Evolutionary conservation across 2,888 invertebrate species (phyloP).

Genomic region (Troides oblongomaculatus): DNA sequence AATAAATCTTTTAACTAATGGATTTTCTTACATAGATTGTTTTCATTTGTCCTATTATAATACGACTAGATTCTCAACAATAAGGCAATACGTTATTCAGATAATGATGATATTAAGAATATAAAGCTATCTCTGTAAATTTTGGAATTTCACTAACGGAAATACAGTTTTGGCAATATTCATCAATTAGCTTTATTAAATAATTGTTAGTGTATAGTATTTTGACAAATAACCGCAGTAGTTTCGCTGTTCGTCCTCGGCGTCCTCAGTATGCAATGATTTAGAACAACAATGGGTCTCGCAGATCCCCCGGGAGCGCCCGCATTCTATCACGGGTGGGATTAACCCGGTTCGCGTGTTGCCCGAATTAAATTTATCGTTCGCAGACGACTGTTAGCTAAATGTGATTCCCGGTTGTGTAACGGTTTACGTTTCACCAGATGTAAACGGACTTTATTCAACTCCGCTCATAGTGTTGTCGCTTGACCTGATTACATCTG

Average conservation of each 20-base stretch:
- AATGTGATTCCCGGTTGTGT: slow-evolving; percentile 22
- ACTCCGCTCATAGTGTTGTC: no score
- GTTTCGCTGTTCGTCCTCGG: slow-evolving; percentile 10
- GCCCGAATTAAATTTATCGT: slow-evolving; percentile 44
- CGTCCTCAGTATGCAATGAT: slow-evolving; percentile 32
- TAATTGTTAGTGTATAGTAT: slow-evolving; percentile 7
- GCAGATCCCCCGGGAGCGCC: slow-evolving; percentile 34
- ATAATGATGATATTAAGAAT: no score
- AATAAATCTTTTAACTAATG: no score
- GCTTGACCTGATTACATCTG: no score
- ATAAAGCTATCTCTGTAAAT: no score
- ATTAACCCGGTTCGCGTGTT: slow-evolving; percentile 43
- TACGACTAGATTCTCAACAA: no score
- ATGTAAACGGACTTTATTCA: slow-evolving; percentile 1
- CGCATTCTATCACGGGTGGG: slow-evolving; percentile 46
- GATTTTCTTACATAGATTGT: no score
- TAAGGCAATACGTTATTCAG: no score
- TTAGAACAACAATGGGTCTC: slow-evolving; percentile 39
- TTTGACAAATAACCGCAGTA: slow-evolving; percentile 34
- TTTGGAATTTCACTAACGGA: no score
- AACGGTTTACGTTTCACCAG: slow-evolving; percentile 7
- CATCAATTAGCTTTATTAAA: no score
- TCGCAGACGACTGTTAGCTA: slow-evolving; percentile 25
- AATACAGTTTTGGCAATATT: no score
- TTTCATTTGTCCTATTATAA: no score